A percentile compares a stretch with the other conserved stretches of the same genome.
phyloP scores from a whole-genome alignment of 2,113 vertebrate genomes.

The Craseonycteris thonglongyai region DNA sequence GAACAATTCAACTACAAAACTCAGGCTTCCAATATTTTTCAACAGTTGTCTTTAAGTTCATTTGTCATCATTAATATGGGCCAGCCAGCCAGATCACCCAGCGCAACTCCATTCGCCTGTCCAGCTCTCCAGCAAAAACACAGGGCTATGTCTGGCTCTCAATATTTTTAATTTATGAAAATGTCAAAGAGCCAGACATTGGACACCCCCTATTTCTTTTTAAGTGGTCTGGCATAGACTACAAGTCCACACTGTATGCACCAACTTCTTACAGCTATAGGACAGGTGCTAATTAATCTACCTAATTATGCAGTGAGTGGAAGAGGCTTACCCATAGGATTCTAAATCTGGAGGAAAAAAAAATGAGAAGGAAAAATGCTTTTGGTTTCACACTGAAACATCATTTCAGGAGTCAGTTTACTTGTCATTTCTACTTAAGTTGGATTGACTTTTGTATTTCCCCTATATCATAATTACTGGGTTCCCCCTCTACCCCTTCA shows the following conservation, averaged over 20 bases:
- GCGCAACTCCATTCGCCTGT: neutral
- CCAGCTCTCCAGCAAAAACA: neutral
- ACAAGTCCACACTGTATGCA: neutral
- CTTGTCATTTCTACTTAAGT: slow-evolving; percentile 43
- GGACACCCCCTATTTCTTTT: neutral
- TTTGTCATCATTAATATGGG: neutral
- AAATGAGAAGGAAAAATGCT: neutral
- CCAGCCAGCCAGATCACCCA: neutral
- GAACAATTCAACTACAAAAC: slow-evolving; percentile 14
- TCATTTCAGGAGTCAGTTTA: slow-evolving; percentile 41
- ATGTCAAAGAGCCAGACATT: neutral
- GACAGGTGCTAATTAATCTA: slow-evolving; percentile 67
- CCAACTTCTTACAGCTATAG: slow-evolving; percentile 38
- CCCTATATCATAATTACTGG: neutral
- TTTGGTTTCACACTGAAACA: slow-evolving; percentile 28
- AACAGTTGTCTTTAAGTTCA: slow-evolving; percentile 17
- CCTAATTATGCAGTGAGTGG: slow-evolving; percentile 46
- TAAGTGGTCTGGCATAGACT: slow-evolving; percentile 35
- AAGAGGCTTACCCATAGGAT: slow-evolving; percentile 27
- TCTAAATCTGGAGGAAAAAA: slow-evolving; percentile 7
- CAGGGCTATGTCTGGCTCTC: neutral
- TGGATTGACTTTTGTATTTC: slow-evolving; percentile 15
- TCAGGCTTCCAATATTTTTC: neutral
- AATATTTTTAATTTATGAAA: slow-evolving; percentile 19
- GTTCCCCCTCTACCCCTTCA: neutral